Base-by-base conservation (phyloP, 2,888 invertebrate genomes). In the Drosophila phalerata region DNA sequence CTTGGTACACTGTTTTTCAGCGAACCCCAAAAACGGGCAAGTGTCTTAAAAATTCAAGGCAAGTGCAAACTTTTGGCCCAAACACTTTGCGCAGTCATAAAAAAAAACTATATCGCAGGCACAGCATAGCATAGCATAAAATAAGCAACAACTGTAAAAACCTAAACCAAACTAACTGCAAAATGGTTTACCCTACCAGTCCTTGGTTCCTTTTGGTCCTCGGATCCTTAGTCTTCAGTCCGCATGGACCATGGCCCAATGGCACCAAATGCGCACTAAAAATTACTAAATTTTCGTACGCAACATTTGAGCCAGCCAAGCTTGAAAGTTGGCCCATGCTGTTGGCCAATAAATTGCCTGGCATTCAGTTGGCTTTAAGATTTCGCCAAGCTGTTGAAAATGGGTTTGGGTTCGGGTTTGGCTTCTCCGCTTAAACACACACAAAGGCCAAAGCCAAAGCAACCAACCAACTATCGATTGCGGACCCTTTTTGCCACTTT, bases 61-160 rank as follows among this genome's bases (percentile, higher is more conserved):
- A 65, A 76, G 62, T 66, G 66, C 66, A 77, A 85, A 83, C 71
- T 84, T 79, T 85, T 64, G 65, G 67, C 64, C 83, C 64, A 64
- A 57, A 63, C 57, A 83, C 85, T 83, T 83, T 82, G 76, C 81
- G 84, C 84, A 84, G 85, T 83, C 85, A 85, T 84, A 84, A 84
- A 84, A 76, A 66, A 51, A 69, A 83, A 77, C 69, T 77, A 73
- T 78, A 81, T 73, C 76, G 84, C 76, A 71, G 73, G 65, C 75
- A 22, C 2, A 82, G 30, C 30, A 37, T 11, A 19, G 42, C 25
- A 67, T 79, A 69, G 69, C 78, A 78, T 78, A 82, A 81, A 81
- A 69, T 74, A 77, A 67, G 79, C 77, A 77, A 68, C 75, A 81
- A 75, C 75, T 75, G 77, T 78, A 70, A 74, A 77, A 62, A 67